Conservation (phyloP, 2,797 vertebrate genomes). For the Enteromius afrohamiltoni region DNA sequence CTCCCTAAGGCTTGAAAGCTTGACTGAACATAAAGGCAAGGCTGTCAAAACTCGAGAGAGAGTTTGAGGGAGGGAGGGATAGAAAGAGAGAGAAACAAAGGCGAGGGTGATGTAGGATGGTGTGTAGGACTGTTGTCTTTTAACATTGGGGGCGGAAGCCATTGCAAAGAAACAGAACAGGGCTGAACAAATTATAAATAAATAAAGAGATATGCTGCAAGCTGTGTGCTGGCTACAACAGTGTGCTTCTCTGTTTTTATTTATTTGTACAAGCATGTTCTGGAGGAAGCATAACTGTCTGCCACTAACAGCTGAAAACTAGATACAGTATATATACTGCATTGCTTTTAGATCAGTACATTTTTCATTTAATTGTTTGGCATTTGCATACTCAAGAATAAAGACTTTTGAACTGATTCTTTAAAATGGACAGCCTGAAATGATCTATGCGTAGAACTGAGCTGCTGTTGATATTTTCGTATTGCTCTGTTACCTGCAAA, state of each 20-base stretch:
- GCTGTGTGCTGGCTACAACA: slow-evolving; percentile 21
- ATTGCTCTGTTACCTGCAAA: neutral
- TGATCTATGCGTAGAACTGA: neutral
- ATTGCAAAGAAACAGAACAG: slow-evolving; percentile 70
- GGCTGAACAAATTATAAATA: slow-evolving; percentile 34
- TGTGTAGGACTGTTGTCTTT: slow-evolving; percentile 65
- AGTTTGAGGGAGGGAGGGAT: slow-evolving; percentile 29
- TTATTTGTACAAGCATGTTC: slow-evolving; percentile 48
- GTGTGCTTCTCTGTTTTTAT: slow-evolving; percentile 40
- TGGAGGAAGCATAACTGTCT: neutral
- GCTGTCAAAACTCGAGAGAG: slow-evolving; percentile 45
- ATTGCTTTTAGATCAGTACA: neutral
- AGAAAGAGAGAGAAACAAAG: slow-evolving; percentile 16
- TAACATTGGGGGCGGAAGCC: slow-evolving; percentile 71
- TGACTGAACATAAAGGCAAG: slow-evolving; percentile 70
- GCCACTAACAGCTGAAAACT: slow-evolving; percentile 2
- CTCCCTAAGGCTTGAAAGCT: slow-evolving; percentile 72
- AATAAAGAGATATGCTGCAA: slow-evolving; percentile 39
- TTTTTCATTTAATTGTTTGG: neutral
- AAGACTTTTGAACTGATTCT: neutral
- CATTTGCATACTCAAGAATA: neutral
- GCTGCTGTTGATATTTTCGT: neutral
- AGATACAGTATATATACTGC: neutral
- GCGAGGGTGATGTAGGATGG: slow-evolving; percentile 36
- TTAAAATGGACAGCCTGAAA: neutral